phyloP scores from a whole-genome alignment of 2,113 vertebrate species.

The Macquaria ambigua region DNA sequence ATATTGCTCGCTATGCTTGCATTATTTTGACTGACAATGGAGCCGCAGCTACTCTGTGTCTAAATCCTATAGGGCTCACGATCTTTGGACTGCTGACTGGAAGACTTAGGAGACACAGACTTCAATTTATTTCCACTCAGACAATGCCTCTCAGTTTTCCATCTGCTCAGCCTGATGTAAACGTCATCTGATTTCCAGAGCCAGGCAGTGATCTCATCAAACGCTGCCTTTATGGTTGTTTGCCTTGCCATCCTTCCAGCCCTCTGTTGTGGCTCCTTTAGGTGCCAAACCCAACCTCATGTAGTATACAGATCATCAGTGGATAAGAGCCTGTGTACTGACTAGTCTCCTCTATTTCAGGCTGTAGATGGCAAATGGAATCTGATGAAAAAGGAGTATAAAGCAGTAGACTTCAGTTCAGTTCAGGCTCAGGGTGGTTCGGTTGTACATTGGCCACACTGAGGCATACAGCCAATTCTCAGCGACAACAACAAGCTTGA shows the following conservation, averaged over 20 bases:
- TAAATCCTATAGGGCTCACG: neutral
- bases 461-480: neutral
- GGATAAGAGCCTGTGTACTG: neutral
- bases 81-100: neutral
- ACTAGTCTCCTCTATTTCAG: neutral
- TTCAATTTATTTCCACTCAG: constrained; percentile 22
- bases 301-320: neutral
- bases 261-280: neutral
- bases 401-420: neutral
- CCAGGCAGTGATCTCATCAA: constrained; percentile 53
- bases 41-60: neutral
- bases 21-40: constrained; percentile 18
- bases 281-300: constrained; percentile 7
- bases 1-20: neutral
- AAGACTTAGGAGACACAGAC: constrained; percentile 22
- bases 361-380: neutral
- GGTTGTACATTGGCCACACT: neutral
- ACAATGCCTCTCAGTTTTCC: constrained; percentile 56
- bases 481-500: neutral
- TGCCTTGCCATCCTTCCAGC: constrained; percentile 15
- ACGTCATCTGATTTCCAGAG: constrained; percentile 49
- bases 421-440: neutral
- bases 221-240: constrained; percentile 14
- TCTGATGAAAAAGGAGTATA: neutral
- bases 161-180: constrained; percentile 43